Percentiles rank a stretch among this genome's conserved stretches.
These are phyloP conservation scores for Ancistrus triradiatus DNA, from an alignment of 2,113 vertebrate genomes.

Conservation along the genomic window DNA sequence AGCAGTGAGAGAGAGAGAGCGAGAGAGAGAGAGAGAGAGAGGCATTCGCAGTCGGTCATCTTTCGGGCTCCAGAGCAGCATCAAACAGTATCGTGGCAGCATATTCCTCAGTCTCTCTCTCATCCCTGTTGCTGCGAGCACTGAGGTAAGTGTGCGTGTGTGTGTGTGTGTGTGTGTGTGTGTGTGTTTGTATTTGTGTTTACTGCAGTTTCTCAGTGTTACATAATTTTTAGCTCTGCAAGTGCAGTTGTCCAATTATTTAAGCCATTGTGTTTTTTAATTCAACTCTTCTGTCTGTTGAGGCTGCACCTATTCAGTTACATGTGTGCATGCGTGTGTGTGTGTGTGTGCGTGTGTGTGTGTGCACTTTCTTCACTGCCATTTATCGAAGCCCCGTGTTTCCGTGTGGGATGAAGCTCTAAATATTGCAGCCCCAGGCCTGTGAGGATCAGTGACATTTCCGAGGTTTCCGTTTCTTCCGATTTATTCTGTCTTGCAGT, in stretches of 20 bases:
- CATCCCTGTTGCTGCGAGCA: neutral
- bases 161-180: neutral
- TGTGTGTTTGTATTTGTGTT: neutral
- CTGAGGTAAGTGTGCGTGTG: neutral
- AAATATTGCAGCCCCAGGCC: neutral
- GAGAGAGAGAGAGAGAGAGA: neutral
- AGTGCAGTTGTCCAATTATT: neutral
- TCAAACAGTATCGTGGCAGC: slow-evolving; percentile 2
- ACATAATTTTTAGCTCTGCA: neutral
- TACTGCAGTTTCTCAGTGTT: neutral
- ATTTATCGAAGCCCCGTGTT: neutral
- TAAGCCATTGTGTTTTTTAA: no score
- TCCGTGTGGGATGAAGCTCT: neutral
- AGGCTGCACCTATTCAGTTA: slow-evolving; percentile 3
- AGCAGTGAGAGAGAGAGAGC: neutral
- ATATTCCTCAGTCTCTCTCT: neutral
- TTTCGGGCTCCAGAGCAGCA: slow-evolving; percentile 3
- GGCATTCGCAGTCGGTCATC: neutral
- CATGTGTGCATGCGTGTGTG: neutral
- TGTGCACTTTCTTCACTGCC: neutral
- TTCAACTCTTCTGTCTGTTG: no score
- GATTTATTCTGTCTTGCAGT: neutral
- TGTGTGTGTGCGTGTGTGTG: neutral
- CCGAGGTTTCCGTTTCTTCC: no score
- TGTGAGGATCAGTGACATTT: neutral